Evolutionary conservation across 2,888 invertebrate species (phyloP).

Genomic region (Eurytoma californica): DNA sequence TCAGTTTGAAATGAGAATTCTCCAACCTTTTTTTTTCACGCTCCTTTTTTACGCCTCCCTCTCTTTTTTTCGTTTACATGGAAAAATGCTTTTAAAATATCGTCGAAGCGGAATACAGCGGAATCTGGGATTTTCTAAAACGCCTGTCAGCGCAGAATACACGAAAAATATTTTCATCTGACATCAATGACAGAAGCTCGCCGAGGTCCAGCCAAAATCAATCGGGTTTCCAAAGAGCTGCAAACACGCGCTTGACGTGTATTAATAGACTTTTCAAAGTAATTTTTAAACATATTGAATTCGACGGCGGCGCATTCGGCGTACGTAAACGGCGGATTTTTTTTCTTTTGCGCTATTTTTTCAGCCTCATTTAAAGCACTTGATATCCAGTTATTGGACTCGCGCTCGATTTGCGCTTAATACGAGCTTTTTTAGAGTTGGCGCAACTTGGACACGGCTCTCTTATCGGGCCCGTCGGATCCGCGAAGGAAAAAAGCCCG

Average conservation of each 20-base stretch:
- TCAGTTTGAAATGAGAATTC: background rate
- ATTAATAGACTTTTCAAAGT: background rate
- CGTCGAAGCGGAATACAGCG: slow-evolving; percentile 1
- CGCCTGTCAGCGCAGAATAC: background rate
- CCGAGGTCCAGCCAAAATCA: background rate
- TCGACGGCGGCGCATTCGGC: too few relatives aligned
- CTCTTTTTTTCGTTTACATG: background rate
- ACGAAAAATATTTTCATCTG: background rate
- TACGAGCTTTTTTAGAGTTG: background rate
- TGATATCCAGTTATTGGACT: background rate
- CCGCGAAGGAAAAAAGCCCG: background rate
- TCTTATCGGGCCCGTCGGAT: slow-evolving; percentile 5
- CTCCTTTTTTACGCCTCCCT: background rate
- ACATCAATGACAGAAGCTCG: background rate
- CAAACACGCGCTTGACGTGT: too few relatives aligned
- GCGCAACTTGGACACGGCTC: background rate
- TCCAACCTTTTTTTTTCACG: background rate
- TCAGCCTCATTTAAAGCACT: background rate
- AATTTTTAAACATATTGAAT: background rate
- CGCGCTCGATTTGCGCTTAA: background rate
- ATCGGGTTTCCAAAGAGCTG: too few relatives aligned
- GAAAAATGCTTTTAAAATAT: background rate
- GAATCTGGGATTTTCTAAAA: background rate
- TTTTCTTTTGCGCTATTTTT: too few relatives aligned
- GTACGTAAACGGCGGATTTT: background rate